Evolutionary conservation across 2,113 vertebrate species (phyloP), one percentile per base, ranked within the genome.

Genomic region (Malurus cyaneus): DNA sequence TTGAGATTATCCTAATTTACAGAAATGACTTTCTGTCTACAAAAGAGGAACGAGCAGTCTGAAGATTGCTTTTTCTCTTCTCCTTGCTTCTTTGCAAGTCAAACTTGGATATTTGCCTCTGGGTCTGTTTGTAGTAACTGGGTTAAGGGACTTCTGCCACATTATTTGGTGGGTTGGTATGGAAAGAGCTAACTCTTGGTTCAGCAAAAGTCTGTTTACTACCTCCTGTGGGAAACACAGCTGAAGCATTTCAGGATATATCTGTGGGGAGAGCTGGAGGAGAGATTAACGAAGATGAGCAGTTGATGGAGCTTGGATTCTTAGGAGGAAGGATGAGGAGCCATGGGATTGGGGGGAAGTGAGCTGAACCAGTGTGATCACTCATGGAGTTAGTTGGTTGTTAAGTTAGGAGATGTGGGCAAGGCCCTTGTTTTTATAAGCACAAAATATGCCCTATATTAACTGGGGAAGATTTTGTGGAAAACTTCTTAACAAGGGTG

Each of bases 51-150:
- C 54, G 81, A 49, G 89, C 65, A 76, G 44, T 64, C 61, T 87
- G 69, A 76, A 87, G 73, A 46, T 62, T 62, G 57, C 19, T 80
- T 86, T 86, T 89, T 88, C 39, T 70, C 61, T 57, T 86, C 69
- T 94, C 17, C 25, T 62, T 84, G 42, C 60, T 72, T 39, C 54
- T 93, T 91, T 93, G 91, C 91, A 86, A 96, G 83, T 92, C 77
- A 89, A 86, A 82, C 62, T 89, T 0, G 0, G 18, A 26, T 77
- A 2, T 3, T 4, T 70, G 74, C 87, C 81, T 70, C 42, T 54
- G 79, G 66, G 36, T 70, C 54, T 95, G 61, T 60, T 78, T 56
- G 64, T 62, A 50, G 59, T 41, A 81, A 80, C 66, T 42, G 36
- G 53, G 34, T 80, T 80, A 28, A 62, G 74, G 50, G 47, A 44